These are phyloP conservation scores for Blastobasis adustella DNA, from an alignment of 2,888 invertebrate genomes.

Conservation along the genomic window DNA sequence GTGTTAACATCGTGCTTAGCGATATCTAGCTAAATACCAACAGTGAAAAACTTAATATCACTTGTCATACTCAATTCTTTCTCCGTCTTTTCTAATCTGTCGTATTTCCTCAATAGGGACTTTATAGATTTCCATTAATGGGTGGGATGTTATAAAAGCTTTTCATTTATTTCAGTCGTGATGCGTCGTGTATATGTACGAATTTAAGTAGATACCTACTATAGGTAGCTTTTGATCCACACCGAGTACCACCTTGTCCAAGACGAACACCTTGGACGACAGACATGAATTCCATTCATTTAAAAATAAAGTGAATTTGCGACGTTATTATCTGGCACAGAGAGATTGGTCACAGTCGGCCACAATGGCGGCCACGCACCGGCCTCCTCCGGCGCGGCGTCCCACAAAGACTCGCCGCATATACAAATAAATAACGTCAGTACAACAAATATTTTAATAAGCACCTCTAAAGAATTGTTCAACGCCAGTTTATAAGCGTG, in stretches of 20 bases:
- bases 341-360: constrained; percentile 57
- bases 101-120: too few species aligned
- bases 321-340: constrained; percentile 54
- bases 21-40: too few species aligned
- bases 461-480: constrained; percentile 65
- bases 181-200: too few species aligned
- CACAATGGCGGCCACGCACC: constrained; percentile 41
- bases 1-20: too few species aligned
- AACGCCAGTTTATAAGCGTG: constrained; percentile 58
- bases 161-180: too few species aligned
- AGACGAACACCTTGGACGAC: not conserved
- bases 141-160: too few species aligned
- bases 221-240: too few species aligned
- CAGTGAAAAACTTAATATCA: too few species aligned
- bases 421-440: constrained; percentile 70
- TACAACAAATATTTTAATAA: constrained; percentile 75
- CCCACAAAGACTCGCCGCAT: constrained; percentile 56
- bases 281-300: constrained; percentile 1
- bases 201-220: too few species aligned
- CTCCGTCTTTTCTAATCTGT: too few species aligned
- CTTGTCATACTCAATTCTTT: too few species aligned
- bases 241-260: not conserved
- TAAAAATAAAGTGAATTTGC: constrained; percentile 38
- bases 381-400: constrained; percentile 50
- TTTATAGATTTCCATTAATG: too few species aligned